Percentiles rank a stretch among this genome's conserved stretches.
phyloP scores from a whole-genome alignment of 2,113 vertebrate genomes.

The Acrocephalus kingi region DNA sequence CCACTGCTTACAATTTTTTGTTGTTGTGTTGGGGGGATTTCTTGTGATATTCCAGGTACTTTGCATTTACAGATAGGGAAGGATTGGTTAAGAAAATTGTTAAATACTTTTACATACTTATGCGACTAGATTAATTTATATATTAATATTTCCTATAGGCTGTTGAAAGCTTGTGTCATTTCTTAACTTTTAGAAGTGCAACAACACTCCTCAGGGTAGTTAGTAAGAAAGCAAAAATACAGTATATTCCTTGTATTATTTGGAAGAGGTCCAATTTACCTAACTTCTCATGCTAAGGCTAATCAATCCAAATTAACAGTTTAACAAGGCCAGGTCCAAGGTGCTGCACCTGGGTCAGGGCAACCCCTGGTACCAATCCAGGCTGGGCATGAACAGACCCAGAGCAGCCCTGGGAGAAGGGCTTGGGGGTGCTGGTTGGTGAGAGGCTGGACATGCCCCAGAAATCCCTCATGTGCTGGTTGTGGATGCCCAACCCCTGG shows the following conservation, averaged over 20 bases:
- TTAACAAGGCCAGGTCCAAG: background rate
- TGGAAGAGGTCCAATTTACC: background rate
- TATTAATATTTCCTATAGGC: background rate
- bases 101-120: background rate
- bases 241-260: background rate
- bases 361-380: accelerated
- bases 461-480: accelerated
- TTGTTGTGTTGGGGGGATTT: background rate
- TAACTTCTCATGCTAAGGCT: background rate
- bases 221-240: background rate
- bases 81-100: background rate
- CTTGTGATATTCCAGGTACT: background rate
- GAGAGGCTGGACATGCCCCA: background rate
- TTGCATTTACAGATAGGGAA: background rate
- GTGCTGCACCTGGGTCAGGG: accelerated
- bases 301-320: background rate
- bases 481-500: background rate
- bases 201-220: background rate
- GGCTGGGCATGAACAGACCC: background rate
- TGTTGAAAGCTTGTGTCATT: background rate
- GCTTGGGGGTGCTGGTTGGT: background rate
- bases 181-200: background rate
- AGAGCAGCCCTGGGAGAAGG: background rate
- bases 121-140: background rate
- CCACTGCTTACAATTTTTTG: background rate